These are phyloP conservation scores for Lissocephala sabroskyi DNA, from an alignment of 2,888 invertebrate genomes.

Conservation along the genomic window DNA sequence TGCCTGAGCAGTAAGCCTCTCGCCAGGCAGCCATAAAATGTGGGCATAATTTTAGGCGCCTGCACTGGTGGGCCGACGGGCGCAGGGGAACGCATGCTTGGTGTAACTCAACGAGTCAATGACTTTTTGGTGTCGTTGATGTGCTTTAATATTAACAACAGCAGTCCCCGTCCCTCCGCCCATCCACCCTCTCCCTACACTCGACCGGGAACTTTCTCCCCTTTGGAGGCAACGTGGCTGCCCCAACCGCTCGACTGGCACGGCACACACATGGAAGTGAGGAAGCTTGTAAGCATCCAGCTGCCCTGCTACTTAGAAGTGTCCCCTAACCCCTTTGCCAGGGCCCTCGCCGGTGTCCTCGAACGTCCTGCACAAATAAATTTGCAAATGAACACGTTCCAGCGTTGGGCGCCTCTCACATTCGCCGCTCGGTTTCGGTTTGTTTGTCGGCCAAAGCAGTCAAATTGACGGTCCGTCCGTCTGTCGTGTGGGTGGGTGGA, in stretches of 20 bases:
- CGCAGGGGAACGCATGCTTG: slow-evolving; percentile 13
- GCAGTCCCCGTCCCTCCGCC: too few relatives aligned
- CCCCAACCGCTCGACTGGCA: too few relatives aligned
- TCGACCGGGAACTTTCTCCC: too few relatives aligned
- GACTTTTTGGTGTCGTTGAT: slow-evolving; percentile 69
- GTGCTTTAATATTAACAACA: slow-evolving; percentile 67
- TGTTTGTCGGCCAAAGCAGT: neutral
- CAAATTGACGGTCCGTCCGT: slow-evolving; percentile 3
- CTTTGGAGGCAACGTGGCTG: too few relatives aligned
- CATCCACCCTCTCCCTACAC: too few relatives aligned
- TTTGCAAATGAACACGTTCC: slow-evolving; percentile 67
- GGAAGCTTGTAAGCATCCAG: slow-evolving; percentile 4
- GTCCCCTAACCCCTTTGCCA: too few relatives aligned
- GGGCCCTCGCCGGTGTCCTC: too few relatives aligned
- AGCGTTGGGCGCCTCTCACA: slow-evolving; percentile 20
- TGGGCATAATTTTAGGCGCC: slow-evolving; percentile 61
- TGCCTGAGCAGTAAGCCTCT: too few relatives aligned
- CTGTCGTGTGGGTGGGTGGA: slow-evolving; percentile 10
- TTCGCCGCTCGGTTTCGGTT: slow-evolving; percentile 1
- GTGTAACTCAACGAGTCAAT: slow-evolving; percentile 69
- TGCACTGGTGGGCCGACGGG: slow-evolving; percentile 24
- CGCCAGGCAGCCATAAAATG: slow-evolving; percentile 44
- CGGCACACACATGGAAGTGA: slow-evolving; percentile 15
- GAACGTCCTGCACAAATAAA: slow-evolving; percentile 66
- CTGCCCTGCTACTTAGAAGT: neutral